Base-by-base conservation (phyloP, 2,113 vertebrate species). In the Xenopus borealis region DNA sequence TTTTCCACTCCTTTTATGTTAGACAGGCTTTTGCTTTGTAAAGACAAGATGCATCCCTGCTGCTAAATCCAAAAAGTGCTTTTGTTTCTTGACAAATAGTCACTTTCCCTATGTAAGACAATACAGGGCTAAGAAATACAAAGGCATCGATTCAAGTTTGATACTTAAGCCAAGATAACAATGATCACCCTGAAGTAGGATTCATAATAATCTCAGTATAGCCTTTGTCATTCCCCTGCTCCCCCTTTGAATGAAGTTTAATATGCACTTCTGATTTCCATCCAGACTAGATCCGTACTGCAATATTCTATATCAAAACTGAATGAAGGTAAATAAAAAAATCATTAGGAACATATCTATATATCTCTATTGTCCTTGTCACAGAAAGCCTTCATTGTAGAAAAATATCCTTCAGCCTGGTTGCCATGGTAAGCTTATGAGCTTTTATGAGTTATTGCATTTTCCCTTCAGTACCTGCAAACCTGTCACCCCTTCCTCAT, bases 311-410 rank as follows among this genome's bases (percentile, higher is more conserved):
- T 58, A 9, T 58, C 55, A 58, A 17, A 57, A 58, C n/a, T 18
- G 17, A 16, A 58, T 17, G 55, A 58, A 58, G 55, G 18, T 58
- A 58, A 58, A 58, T 58, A 58, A 16, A 16, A 50, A 50, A 12
- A 50, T 50, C 3, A 58, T 58, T 16, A 3, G 16, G 55, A 18
- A 58, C 16, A 18, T 16, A 19, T 18, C 9, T 19, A 58, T 58
- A 58, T 58, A 18, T 58, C 55, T n/a, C 55, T 58, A 58, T 58
- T 58, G 55, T 58, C 55, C 55, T 58, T 58, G 55, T 58, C 55
- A 58, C 18, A 10, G 18, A 19, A 58, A 58, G 17, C 55, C 8
- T 58, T 58, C 55, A 58, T 19, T 58, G 55, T 58, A 58, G 55
- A 58, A 58, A 58, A 18, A 58, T 58, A 58, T 58, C 18, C 55